Conservation (phyloP, 2,888 invertebrate genomes). For the Tridacna gigas region DNA sequence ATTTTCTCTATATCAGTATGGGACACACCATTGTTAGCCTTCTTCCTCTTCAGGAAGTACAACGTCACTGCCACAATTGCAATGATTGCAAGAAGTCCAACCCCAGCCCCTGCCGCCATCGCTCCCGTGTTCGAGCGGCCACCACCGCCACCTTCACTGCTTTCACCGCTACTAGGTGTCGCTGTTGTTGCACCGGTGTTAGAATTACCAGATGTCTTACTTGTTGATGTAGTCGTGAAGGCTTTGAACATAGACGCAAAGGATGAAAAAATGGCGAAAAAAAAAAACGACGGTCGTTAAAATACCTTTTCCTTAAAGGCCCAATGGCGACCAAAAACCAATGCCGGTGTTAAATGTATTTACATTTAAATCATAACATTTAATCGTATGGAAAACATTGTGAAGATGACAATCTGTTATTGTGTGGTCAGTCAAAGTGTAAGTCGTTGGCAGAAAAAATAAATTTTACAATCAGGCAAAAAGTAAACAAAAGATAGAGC, state of each 20-base stretch:
- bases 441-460: too few relatives aligned
- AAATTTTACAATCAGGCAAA: too few relatives aligned
- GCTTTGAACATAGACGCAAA: background rate
- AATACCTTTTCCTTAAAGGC: too few relatives aligned
- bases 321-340: too few relatives aligned
- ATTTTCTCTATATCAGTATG: slow-evolving; percentile 25
- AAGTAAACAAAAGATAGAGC: too few relatives aligned
- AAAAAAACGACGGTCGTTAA: too few relatives aligned
- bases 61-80: slow-evolving; percentile 9
- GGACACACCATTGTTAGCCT: slow-evolving; percentile 19
- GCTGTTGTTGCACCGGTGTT: slow-evolving; percentile 3
- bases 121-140: slow-evolving; percentile 27
- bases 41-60: slow-evolving; percentile 37
- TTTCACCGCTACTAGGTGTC: background rate
- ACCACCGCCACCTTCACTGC: slow-evolving; percentile 14
- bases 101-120: slow-evolving; percentile 46
- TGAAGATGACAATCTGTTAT: too few relatives aligned
- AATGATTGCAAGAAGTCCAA: slow-evolving; percentile 31
- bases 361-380: too few relatives aligned
- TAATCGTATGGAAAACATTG: too few relatives aligned
- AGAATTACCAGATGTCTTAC: background rate
- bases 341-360: too few relatives aligned
- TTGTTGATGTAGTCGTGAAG: slow-evolving; percentile 8
- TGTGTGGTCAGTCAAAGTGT: too few relatives aligned
- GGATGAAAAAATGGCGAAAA: too few relatives aligned